Conservation (phyloP, 2,797 vertebrate genomes). For the Allobates femoralis region DNA sequence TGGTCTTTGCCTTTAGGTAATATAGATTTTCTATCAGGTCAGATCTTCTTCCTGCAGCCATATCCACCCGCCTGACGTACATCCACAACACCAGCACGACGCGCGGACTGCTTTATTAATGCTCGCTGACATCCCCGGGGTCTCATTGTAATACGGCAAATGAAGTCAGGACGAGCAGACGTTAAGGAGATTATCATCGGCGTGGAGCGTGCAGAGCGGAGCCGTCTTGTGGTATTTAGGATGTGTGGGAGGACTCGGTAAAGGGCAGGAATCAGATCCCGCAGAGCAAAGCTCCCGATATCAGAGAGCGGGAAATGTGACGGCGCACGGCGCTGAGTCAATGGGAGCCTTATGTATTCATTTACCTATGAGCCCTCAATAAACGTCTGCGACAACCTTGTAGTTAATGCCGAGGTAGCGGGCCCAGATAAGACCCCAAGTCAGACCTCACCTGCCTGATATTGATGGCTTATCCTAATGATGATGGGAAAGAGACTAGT, state of each 20-base stretch:
- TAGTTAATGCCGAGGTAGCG: too few species aligned
- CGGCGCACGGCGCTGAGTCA: too few species aligned
- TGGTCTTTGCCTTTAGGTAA: too few species aligned
- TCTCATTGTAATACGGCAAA: background rate
- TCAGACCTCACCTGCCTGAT: too few species aligned
- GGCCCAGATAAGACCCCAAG: too few species aligned
- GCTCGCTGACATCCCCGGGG: background rate
- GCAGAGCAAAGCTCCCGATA: background rate
- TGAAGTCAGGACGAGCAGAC: background rate
- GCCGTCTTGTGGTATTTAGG: conserved; percentile 5
- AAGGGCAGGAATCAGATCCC: background rate
- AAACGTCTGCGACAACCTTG: background rate
- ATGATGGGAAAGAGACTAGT: too few species aligned
- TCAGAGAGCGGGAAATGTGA: background rate
- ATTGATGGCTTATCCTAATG: too few species aligned
- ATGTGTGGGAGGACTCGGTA: conserved; percentile 9
- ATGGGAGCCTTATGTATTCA: too few species aligned
- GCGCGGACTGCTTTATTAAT: background rate
- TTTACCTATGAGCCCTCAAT: background rate
- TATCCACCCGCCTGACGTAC: background rate
- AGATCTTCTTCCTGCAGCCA: background rate
- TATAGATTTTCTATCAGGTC: too few species aligned
- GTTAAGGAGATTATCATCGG: background rate
- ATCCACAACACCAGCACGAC: background rate
- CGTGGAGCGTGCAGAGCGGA: background rate